These are phyloP conservation scores for Prionailurus viverrinus DNA, from an alignment of 2,113 vertebrate species.

Conservation along the genomic window DNA sequence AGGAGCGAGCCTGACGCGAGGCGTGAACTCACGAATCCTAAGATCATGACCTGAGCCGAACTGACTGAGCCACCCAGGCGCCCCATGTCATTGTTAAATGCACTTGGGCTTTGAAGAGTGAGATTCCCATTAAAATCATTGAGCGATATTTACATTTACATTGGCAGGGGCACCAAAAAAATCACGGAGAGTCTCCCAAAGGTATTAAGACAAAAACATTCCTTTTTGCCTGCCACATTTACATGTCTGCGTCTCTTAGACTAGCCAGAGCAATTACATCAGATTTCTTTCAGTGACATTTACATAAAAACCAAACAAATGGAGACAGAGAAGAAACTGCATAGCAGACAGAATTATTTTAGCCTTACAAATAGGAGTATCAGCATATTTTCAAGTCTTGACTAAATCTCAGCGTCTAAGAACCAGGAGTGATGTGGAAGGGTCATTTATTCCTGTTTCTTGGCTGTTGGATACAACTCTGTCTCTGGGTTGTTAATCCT, in stretches of 20 bases:
- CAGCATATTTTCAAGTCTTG: neutral
- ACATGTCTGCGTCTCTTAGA: neutral
- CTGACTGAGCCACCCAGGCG: no score
- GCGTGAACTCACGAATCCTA: no score
- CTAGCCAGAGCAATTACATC: neutral
- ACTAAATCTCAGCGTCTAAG: neutral
- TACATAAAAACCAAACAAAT: conserved; percentile 62
- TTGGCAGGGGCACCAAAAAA: neutral
- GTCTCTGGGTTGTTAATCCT: neutral
- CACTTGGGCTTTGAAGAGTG: neutral
- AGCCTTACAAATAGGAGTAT: neutral
- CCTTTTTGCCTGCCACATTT: neutral
- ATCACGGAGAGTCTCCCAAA: neutral
- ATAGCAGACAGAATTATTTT: conserved; percentile 46
- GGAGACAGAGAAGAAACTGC: neutral
- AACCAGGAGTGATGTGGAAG: neutral
- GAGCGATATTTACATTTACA: neutral
- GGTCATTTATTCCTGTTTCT: neutral
- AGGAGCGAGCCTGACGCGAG: no score
- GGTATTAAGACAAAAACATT: neutral
- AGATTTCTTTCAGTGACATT: conserved; percentile 1
- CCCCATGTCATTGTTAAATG: neutral
- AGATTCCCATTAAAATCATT: neutral
- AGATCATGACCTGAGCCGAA: no score
- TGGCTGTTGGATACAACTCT: rapidly evolving